Conservation (phyloP, 2,797 vertebrate species). For the Urophycis tenuis region DNA sequence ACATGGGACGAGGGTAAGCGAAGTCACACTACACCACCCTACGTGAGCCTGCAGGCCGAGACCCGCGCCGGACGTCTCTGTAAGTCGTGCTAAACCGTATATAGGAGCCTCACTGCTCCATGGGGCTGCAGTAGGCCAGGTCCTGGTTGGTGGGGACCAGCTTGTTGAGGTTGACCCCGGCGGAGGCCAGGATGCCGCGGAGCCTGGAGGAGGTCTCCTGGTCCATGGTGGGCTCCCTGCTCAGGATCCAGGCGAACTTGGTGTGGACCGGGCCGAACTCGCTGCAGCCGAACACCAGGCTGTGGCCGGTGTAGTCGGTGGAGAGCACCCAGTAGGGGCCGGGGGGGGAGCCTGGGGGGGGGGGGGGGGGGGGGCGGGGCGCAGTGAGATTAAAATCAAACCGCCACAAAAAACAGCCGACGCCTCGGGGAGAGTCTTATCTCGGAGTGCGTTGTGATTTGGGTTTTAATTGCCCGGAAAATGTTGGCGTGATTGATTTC, state of each 20-base stretch:
- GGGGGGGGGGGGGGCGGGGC: not conserved
- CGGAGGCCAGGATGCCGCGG: constrained; percentile 39
- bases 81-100: too few species aligned
- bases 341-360: constrained; percentile 65
- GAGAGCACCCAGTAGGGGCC: constrained; percentile 79
- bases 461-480: too few species aligned
- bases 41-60: not conserved
- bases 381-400: not conserved
- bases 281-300: constrained; percentile 80
- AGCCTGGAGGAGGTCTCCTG: constrained; percentile 59
- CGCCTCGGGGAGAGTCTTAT: too few species aligned
- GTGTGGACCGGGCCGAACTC: constrained; percentile 63
- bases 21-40: not conserved
- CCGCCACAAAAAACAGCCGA: too few species aligned
- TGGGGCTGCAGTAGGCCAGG: constrained; percentile 34
- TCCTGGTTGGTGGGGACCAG: constrained; percentile 41
- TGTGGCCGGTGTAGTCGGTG: constrained; percentile 76
- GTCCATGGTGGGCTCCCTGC: constrained; percentile 62
- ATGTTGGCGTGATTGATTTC: not conserved
- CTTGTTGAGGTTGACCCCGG: constrained; percentile 36
- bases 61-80: not conserved
- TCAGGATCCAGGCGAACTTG: constrained; percentile 76
- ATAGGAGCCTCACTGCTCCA: constrained; percentile 44
- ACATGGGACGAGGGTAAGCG: not conserved
- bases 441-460: too few species aligned